Evolutionary conservation across 2,888 invertebrate species (phyloP), one percentile per base, ranked within the genome.

Genomic region (Microctonus brassicae): DNA sequence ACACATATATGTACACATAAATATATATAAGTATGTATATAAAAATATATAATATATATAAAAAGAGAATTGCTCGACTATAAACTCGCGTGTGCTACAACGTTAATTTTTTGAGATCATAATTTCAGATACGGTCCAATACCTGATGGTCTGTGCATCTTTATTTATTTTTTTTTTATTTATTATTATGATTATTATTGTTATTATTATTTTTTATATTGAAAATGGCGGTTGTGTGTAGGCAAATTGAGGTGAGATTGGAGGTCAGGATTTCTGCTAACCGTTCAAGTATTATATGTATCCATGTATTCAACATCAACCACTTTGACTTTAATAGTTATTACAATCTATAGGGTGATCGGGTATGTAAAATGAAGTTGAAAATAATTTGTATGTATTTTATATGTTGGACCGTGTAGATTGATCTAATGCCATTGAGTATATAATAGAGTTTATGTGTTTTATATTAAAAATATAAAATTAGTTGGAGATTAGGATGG

Each of bases 181-280:
- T 20, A n/a, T 20, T 5, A 9, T 47, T 47, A 17, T 20, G 4
- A 2, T 47, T 7, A 17, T 47, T n/a, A 17, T 17, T 29, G 3
- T 29, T 29, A 29, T 29, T 29, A 5, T 29, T 5, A 5, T 29
- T 71, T 73, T 71, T 42, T 65, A 70, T 63, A 66, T 75, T 77
- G 78, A 75, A 76, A 84, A 82, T 85, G 83, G 81, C 82, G 82
- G 83, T 47, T 24, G 39, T 79, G 83, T 86, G 84, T 86, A 87
- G 86, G 87, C 86, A 87, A 87, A 87, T 86, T 86, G 86, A 87
- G 87, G 87, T 86, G 87, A 86, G 86, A 87, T 85, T 84, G 85
- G 85, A 85, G 87, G 86, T 87, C 87, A 86, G 81, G 76, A 26
- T 80, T 80, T 82, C 82, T 81, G 80, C 80, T 82, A 83, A 82